A percentile compares a stretch with the other conserved stretches of the same genome.
Conservation (phyloP, 2,888 invertebrate genomes). For the Thymelicus acteon region DNA sequence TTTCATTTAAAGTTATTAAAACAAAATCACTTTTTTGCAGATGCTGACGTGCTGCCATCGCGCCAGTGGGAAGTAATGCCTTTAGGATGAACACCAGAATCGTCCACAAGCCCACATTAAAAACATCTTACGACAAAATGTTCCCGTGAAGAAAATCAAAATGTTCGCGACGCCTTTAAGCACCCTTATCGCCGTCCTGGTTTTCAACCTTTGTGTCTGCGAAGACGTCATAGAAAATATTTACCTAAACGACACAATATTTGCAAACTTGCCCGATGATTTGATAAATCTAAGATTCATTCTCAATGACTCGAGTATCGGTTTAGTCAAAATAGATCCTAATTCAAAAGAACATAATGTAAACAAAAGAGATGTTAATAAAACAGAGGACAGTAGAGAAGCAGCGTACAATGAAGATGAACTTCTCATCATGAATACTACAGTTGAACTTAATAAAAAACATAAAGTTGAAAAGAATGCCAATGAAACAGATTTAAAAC, state of each 20-base stretch:
- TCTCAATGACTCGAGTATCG: not conserved
- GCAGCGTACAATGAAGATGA: constrained; percentile 25
- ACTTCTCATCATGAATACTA: constrained; percentile 16
- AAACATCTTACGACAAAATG: constrained; percentile 26
- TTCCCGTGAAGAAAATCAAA: constrained; percentile 36
- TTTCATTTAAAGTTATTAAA: constrained; percentile 16
- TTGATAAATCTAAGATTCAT: constrained; percentile 47
- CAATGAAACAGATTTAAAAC: constrained; percentile 40
- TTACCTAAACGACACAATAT: constrained; percentile 42
- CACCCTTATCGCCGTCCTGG: constrained; percentile 44
- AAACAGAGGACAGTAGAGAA: constrained; percentile 33
- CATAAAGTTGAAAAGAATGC: constrained; percentile 44
- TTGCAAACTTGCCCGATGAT: constrained; percentile 34
- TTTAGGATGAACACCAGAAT: constrained; percentile 26
- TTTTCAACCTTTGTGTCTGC: constrained; percentile 47
- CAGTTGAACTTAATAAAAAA: constrained; percentile 34
- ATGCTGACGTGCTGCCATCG: constrained; percentile 41
- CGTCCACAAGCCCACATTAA: not conserved
- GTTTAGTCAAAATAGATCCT: constrained; percentile 11
- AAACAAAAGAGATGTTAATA: constrained; percentile 41
- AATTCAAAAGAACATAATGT: constrained; percentile 38
- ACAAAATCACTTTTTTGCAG: constrained; percentile 43
- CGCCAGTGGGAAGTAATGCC: constrained; percentile 4
- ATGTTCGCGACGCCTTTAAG: constrained; percentile 47
- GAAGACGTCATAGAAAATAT: constrained; percentile 42